A percentile compares a stretch with the other conserved stretches of the same genome.
These are phyloP conservation scores for Paracanthobrama guichenoti DNA, from an alignment of 2,113 vertebrate genomes.

Conservation along the genomic window DNA sequence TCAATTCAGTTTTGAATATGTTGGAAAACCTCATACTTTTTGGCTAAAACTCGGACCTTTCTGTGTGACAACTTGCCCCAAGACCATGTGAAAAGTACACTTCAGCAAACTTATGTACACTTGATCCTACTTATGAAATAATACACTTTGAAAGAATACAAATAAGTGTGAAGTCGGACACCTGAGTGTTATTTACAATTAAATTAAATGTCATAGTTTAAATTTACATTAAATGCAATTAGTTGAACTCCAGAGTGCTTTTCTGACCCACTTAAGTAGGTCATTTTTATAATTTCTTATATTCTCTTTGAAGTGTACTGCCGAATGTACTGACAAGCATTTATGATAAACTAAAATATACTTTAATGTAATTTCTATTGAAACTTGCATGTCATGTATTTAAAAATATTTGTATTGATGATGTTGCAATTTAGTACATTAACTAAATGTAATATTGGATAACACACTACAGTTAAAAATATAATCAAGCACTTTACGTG, in stretches of 20 bases:
- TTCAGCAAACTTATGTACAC: background rate
- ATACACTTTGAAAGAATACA: background rate
- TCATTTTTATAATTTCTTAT: background rate
- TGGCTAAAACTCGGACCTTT: background rate
- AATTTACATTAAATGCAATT: background rate
- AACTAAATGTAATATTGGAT: background rate
- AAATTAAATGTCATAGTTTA: background rate
- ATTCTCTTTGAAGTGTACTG: background rate
- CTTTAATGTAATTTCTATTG: background rate
- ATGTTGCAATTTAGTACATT: background rate
- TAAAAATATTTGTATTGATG: background rate
- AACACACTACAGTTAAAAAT: too few species aligned
- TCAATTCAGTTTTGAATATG: background rate
- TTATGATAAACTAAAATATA: background rate
- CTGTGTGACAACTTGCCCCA: background rate
- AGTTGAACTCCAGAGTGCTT: background rate
- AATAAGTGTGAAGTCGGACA: background rate
- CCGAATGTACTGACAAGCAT: background rate
- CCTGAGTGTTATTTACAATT: background rate
- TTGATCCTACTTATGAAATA: background rate
- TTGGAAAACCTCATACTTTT: background rate
- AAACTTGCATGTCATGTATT: background rate
- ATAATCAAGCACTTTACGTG: too few species aligned
- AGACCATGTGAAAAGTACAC: background rate
- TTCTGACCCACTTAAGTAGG: background rate